Conservation (phyloP, 2,113 vertebrate genomes). For the Oreotragus oreotragus region DNA sequence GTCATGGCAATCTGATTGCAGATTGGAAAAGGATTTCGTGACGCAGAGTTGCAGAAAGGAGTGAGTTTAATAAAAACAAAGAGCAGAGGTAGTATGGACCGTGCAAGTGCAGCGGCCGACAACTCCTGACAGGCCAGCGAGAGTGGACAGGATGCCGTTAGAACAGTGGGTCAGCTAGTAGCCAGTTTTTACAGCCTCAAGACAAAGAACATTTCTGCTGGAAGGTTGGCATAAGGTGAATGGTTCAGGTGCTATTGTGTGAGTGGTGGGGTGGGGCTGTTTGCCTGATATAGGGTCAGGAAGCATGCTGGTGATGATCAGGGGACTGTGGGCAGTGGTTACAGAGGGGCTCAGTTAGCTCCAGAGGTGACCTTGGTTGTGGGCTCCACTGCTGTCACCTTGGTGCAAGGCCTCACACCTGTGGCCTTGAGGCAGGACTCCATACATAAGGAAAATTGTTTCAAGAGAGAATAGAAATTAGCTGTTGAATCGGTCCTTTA, state of each 20-base stretch:
- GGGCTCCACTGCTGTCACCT: neutral
- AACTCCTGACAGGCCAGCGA: neutral
- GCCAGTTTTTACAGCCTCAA: neutral
- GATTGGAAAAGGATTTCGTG: neutral
- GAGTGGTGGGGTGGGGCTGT: neutral
- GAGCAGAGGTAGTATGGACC: neutral
- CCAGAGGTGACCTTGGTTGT: neutral
- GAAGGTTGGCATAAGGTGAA: neutral
- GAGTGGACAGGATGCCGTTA: neutral
- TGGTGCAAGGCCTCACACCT: neutral
- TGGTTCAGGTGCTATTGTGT: neutral
- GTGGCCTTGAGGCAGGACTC: neutral
- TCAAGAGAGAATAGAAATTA: neutral
- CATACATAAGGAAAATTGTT: neutral
- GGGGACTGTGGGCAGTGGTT: neutral
- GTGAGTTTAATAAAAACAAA: neutral
- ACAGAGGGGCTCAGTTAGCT: neutral
- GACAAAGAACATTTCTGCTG: neutral
- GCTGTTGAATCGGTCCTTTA: neutral
- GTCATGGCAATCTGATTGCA: neutral
- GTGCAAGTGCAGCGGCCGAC: neutral
- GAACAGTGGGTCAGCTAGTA: neutral
- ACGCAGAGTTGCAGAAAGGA: neutral
- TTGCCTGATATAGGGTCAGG: neutral
- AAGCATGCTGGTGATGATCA: neutral